Percentiles rank a stretch among this genome's conserved stretches.
phyloP scores from a whole-genome alignment of 2,113 vertebrate genomes.

The Patagioenas fasciata region DNA sequence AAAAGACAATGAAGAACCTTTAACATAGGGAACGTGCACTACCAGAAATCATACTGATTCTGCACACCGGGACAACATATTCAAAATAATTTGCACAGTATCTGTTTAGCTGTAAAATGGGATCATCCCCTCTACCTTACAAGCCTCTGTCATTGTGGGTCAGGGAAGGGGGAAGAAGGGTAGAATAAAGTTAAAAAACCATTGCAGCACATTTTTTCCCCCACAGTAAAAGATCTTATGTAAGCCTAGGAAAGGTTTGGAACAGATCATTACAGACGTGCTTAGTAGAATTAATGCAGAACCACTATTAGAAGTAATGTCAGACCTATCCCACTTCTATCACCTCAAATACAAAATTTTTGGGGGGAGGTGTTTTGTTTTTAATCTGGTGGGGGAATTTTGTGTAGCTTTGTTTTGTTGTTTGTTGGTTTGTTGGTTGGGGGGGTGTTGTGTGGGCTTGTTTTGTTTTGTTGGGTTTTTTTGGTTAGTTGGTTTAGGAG shows the following conservation, averaged over 20 bases:
- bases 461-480: neutral
- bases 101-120: neutral
- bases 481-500: no score
- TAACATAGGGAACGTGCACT: neutral
- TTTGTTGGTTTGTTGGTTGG: no score
- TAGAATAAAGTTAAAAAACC: neutral
- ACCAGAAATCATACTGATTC: neutral
- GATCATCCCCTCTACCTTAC: neutral
- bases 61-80: neutral
- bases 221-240: neutral
- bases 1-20: neutral
- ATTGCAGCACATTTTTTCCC: neutral
- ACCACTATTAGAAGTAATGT: neutral
- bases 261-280: fast-evolving
- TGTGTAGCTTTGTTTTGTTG: neutral
- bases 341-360: neutral
- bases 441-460: no score
- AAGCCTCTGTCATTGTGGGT: neutral
- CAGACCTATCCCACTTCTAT: neutral
- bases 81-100: neutral
- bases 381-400: neutral
- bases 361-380: neutral
- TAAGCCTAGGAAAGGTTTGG: neutral
- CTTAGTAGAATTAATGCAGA: neutral
- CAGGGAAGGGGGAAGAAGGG: fast-evolving